phyloP scores from a whole-genome alignment of 1,140 invertebrate species.

The Drosophila parabipectinata region DNA sequence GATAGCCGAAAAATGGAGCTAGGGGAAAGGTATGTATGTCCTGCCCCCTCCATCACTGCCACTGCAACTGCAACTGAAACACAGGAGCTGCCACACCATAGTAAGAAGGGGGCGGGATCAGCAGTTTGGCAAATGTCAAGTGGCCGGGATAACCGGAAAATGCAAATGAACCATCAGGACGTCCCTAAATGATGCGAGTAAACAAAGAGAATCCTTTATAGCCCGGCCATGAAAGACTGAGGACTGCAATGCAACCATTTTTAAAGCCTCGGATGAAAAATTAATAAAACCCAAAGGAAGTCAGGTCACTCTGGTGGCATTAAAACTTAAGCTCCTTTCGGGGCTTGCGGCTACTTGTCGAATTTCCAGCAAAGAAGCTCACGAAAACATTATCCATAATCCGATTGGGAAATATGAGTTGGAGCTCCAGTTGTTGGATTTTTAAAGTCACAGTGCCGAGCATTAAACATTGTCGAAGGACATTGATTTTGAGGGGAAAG shows the following conservation, averaged over 20 bases:
- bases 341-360: neutral
- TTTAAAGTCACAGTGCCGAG: neutral
- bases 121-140: constrained; percentile 11
- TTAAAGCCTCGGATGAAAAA: neutral
- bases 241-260: no score
- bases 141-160: constrained; percentile 3
- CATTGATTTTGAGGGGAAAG: neutral
- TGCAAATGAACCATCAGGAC: constrained; percentile 1
- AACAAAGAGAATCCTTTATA: neutral
- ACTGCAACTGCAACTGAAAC: neutral
- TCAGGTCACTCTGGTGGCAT: neutral
- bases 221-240: neutral
- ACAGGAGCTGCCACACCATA: neutral
- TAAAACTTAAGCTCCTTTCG: constrained; percentile 5
- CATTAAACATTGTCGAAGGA: neutral
- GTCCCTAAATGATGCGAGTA: neutral
- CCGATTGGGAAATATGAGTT: constrained; percentile 7
- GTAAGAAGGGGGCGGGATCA: neutral
- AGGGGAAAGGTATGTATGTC: constrained; percentile 37
- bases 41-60: no score
- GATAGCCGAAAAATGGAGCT: constrained; percentile 27
- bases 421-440: neutral
- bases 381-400: constrained; percentile 11
- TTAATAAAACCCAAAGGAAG: neutral
- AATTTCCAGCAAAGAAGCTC: neutral